Evolutionary conservation across 2,797 vertebrate species (phyloP).

Genomic region (Cryptoprocta ferox): DNA sequence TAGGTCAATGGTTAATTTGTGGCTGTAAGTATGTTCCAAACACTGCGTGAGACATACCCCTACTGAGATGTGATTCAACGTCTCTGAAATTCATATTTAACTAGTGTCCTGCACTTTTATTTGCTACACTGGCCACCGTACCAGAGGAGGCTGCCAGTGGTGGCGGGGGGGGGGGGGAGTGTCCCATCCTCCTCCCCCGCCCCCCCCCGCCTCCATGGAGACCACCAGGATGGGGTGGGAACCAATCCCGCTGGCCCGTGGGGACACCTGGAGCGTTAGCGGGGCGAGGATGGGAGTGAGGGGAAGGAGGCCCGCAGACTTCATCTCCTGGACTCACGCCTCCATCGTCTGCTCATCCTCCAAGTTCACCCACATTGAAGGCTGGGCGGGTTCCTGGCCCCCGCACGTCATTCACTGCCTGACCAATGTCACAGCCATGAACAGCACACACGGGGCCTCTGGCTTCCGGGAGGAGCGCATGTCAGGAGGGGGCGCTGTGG

Average conservation of each 20-base stretch:
- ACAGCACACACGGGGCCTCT: background rate
- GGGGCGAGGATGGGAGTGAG: background rate
- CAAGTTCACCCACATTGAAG: background rate
- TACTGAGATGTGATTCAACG: rapidly evolving
- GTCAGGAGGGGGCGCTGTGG: rapidly evolving
- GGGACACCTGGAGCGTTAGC: no score
- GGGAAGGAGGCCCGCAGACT: background rate
- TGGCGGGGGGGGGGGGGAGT: no score
- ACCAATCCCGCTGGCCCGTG: background rate
- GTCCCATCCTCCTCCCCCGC: background rate
- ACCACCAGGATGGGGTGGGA: background rate
- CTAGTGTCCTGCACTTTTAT: background rate
- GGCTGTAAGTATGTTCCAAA: no score
- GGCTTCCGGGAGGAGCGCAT: rapidly evolving
- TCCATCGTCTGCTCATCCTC: background rate
- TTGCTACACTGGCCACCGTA: background rate
- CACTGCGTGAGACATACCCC: no score
- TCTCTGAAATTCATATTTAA: background rate
- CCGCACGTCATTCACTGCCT: background rate
- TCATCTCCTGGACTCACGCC: no score
- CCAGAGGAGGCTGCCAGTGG: no score
- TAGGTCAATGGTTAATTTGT: background rate
- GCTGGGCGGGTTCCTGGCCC: no score
- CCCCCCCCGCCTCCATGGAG: rapidly evolving
- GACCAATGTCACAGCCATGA: background rate